Evolutionary conservation across 1,140 invertebrate genomes (phyloP).

Genomic region (Leptopilina boulardi): DNA sequence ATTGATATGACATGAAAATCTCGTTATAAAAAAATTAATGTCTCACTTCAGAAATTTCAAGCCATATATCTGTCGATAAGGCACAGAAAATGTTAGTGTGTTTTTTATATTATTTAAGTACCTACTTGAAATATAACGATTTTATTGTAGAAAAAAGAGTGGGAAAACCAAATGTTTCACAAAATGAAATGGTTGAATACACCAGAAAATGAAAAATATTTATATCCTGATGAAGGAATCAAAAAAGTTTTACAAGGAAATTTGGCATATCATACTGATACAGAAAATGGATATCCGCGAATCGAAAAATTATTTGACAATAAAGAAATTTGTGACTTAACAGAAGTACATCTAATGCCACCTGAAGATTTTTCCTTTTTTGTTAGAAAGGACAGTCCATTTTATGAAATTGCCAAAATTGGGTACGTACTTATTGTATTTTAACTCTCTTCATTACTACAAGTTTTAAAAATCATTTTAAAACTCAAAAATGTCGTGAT

Average conservation of each 20-base stretch:
- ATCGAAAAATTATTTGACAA: conserved; percentile 50
- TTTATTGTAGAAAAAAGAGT: conserved; percentile 40
- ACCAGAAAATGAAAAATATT: conserved; percentile 45
- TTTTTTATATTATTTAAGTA: too few species aligned
- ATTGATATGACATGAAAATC: too few species aligned
- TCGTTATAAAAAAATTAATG: too few species aligned
- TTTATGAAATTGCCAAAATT: conserved; percentile 51
- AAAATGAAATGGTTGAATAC: conserved; percentile 42
- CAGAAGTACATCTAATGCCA: conserved; percentile 47
- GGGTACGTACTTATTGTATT: conserved; percentile 41
- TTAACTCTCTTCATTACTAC: too few species aligned
- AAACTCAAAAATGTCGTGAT: too few species aligned
- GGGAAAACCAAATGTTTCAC: conserved; percentile 40
- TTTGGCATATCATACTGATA: conserved; percentile 53
- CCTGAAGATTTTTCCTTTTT: conserved; percentile 42
- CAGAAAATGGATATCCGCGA: conserved; percentile 49
- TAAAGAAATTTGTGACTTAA: conserved; percentile 54
- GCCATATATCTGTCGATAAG: too few species aligned
- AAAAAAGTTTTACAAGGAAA: conserved; percentile 45
- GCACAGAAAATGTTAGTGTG: too few species aligned
- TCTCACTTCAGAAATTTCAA: too few species aligned
- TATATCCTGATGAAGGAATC: conserved; percentile 39
- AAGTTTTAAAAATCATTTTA: too few species aligned
- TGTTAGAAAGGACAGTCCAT: conserved; percentile 48
- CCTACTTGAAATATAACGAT: too few species aligned